Evolutionary conservation across 2,113 vertebrate genomes (phyloP), one percentile per base, ranked within the genome.

Genomic region (Saccopteryx bilineata): DNA sequence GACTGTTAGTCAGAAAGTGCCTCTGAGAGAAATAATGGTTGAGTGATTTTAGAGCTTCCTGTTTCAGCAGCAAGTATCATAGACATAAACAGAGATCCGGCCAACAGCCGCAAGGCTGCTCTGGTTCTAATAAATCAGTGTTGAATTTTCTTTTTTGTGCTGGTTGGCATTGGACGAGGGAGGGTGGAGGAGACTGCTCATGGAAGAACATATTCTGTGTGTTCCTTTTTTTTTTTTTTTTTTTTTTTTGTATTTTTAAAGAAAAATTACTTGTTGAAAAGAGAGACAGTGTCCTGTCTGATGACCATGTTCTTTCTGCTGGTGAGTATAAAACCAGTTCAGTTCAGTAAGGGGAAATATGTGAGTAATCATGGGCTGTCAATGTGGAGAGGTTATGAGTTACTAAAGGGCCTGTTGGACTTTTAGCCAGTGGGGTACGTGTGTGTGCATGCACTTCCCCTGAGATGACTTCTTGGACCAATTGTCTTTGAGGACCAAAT

Each of bases 51-150:
- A 98, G 98, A 96, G 93, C 97, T 98, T 98, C 98, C 98, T 98
- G 98, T 98, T 98, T 98, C 96, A 79, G 93, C 97, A 97, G 95
- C 96, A 96, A 97, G 97, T 95, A 87, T 96, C 98, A 94, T 92
- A 98, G 98, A 98, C 98, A 96, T 98, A 98, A 98, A 98, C 98
- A 98, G 96, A 14, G 96, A 87, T 52, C 96, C 94, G 94, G 98
- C 98, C 98, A 98, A 97, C 87, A 96, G 97, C 98, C 96, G 96
- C 98, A 46, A 74, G 86, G 74, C 92, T 83, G 94, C 96, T 96
- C 97, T 98, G 95, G 91, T 94, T 94, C 98, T 97, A 98, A 98
- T 98, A 98, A 98, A 98, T 98, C 98, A 98, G 96, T 96, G 97
- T 97, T 95, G 54, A 89, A 61, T 94, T 96, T 94, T 92, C 90